Conservation (phyloP, 2,113 vertebrate species). For the Eudorcas thomsonii region DNA sequence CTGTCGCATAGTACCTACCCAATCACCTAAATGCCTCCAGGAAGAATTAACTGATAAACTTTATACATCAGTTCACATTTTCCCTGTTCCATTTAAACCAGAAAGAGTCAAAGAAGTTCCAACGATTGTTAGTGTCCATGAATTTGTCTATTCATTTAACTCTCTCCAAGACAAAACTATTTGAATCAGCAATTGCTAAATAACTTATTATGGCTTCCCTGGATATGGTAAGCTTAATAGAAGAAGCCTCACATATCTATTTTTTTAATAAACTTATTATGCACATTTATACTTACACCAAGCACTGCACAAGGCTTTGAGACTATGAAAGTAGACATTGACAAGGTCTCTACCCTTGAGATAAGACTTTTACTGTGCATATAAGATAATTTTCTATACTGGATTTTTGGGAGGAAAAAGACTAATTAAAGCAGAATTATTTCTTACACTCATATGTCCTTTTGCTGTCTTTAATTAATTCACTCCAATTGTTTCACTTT, state of each 20-base stretch:
- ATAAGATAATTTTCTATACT: neutral
- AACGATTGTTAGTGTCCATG: slow-evolving; percentile 66
- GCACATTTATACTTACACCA: neutral
- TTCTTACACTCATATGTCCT: neutral
- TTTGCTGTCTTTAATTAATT: neutral
- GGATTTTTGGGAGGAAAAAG: fast-evolving
- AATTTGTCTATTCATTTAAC: slow-evolving; percentile 78
- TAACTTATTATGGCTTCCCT: slow-evolving; percentile 75
- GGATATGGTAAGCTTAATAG: slow-evolving; percentile 79
- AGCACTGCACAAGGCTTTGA: neutral
- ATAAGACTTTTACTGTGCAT: neutral
- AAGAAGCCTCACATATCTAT: neutral
- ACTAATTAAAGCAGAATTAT: neutral
- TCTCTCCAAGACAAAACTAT: slow-evolving; percentile 70
- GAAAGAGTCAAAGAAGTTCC: slow-evolving; percentile 85
- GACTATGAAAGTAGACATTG: neutral
- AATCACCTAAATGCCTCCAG: neutral
- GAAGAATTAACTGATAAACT: neutral
- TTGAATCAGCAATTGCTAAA: slow-evolving; percentile 60
- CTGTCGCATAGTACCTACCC: neutral
- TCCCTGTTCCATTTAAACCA: slow-evolving; percentile 80
- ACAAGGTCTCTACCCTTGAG: neutral
- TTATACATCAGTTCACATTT: slow-evolving; percentile 26
- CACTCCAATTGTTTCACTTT: neutral
- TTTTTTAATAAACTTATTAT: neutral